These are phyloP conservation scores for Acrocephalus scirpaceus DNA, from an alignment of 2,797 vertebrate species.

Conservation along the genomic window DNA sequence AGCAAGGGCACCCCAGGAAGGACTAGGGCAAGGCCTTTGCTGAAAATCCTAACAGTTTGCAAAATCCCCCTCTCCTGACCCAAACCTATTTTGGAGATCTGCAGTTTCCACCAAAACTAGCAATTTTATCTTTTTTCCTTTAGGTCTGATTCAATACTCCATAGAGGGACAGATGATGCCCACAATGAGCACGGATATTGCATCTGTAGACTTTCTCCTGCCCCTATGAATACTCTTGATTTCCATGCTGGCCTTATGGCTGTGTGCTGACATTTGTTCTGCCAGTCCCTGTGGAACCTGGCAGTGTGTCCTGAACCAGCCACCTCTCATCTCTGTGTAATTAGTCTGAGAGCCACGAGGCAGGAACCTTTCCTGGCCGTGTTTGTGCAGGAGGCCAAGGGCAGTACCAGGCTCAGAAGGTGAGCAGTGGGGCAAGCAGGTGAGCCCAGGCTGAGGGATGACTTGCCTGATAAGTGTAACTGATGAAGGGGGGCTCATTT, in stretches of 20 bases:
- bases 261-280: constrained; percentile 44
- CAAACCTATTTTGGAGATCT: background rate
- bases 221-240: background rate
- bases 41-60: background rate
- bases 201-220: background rate
- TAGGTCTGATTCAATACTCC: background rate
- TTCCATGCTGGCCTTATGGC: background rate
- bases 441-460: background rate
- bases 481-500: background rate
- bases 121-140: background rate
- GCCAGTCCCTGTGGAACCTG: background rate
- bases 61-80: background rate
- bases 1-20: accelerated
- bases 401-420: background rate
- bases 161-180: background rate
- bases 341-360: constrained; percentile 25
- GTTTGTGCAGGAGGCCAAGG: background rate
- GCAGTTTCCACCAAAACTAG: background rate
- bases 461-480: background rate
- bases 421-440: background rate
- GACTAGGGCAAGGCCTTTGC: background rate
- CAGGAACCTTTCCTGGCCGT: background rate
- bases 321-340: background rate
- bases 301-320: background rate
- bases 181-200: background rate